phyloP scores from a whole-genome alignment of 2,888 invertebrate genomes.

The Falcaria lacertinaria region DNA sequence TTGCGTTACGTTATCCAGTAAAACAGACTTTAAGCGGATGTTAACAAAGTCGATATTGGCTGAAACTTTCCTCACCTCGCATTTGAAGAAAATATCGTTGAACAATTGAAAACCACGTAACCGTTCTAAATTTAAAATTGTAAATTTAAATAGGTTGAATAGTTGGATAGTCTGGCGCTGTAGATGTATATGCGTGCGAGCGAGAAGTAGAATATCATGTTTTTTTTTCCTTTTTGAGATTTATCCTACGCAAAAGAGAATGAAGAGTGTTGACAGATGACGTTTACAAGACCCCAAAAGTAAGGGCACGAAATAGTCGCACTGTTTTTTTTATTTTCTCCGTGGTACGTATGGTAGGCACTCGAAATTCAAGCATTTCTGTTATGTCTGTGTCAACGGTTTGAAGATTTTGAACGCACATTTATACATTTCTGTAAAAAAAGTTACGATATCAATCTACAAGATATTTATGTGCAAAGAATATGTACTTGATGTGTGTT shows the following conservation, averaged over 20 bases:
- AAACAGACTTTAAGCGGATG: neutral
- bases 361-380: too few relatives aligned
- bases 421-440: too few relatives aligned
- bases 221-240: neutral
- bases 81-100: neutral
- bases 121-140: slow-evolving; percentile 27
- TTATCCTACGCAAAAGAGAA: neutral
- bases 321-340: too few relatives aligned
- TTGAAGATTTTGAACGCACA: too few relatives aligned
- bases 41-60: neutral
- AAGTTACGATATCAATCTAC: too few relatives aligned
- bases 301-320: too few relatives aligned
- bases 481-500: too few relatives aligned
- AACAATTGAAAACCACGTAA: slow-evolving; percentile 25
- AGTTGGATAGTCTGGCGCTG: slow-evolving; percentile 4
- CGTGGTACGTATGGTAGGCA: too few relatives aligned
- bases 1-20: too few relatives aligned
- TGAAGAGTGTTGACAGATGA: too few relatives aligned
- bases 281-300: neutral
- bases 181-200: slow-evolving; percentile 1
- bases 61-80: neutral
- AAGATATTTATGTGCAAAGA: too few relatives aligned
- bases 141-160: slow-evolving; percentile 26
- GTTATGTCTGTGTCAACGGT: too few relatives aligned
- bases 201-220: neutral